phyloP scores from a whole-genome alignment of 2,113 vertebrate genomes.

The Ariopsis seemanni region DNA sequence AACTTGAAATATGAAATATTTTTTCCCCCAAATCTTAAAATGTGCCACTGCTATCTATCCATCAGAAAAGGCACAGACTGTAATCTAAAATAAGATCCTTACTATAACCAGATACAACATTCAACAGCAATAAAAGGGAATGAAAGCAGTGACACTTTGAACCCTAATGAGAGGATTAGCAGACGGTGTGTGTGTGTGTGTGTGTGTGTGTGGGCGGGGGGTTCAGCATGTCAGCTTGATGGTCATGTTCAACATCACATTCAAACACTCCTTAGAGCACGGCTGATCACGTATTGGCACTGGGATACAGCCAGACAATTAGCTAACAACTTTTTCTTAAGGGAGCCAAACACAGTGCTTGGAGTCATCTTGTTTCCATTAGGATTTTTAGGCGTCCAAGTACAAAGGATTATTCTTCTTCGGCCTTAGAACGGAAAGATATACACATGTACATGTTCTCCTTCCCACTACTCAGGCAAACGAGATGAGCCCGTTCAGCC shows the following conservation, averaged over 20 bases:
- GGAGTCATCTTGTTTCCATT: neutral
- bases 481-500: neutral
- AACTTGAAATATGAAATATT: too few relatives aligned
- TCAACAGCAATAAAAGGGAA: neutral
- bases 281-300: slow-evolving; percentile 49
- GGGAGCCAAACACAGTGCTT: too few relatives aligned
- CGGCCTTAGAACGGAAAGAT: neutral
- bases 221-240: slow-evolving; percentile 37
- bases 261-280: slow-evolving; percentile 45
- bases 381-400: neutral
- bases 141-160: slow-evolving; percentile 38
- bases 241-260: slow-evolving; percentile 53
- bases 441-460: neutral
- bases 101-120: slow-evolving; percentile 8
- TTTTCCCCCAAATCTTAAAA: too few relatives aligned
- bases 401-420: neutral
- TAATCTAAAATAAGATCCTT: neutral
- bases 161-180: slow-evolving; percentile 51
- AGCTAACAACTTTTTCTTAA: slow-evolving; percentile 31
- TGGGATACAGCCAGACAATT: slow-evolving; percentile 9
- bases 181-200: neutral
- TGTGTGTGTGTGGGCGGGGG: slow-evolving; percentile 3
- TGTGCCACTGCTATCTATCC: neutral
- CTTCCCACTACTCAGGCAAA: neutral
- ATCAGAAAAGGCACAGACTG: neutral